Percentiles rank a stretch among this genome's conserved stretches.
Conservation (phyloP, 2,113 vertebrate species). For the Eidolon helvum region DNA sequence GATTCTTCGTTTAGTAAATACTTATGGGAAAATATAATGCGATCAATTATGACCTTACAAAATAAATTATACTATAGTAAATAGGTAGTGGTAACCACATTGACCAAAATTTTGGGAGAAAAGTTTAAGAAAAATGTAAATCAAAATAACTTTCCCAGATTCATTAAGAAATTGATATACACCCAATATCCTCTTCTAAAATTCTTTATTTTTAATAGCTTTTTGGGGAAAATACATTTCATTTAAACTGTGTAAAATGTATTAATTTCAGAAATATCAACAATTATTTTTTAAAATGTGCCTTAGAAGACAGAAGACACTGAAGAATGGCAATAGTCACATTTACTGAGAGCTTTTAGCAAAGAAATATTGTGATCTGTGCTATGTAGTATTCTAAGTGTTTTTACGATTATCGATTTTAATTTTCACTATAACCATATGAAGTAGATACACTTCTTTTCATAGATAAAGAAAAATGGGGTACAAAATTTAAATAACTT, state of each 20-base stretch:
- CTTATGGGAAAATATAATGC: neutral
- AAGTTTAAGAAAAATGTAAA: neutral
- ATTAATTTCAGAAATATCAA: constrained; percentile 29
- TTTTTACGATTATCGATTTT: neutral
- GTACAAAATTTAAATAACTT: neutral
- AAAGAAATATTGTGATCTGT: neutral
- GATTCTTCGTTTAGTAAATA: constrained; percentile 7
- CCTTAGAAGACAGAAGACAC: neutral
- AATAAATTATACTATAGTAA: neutral
- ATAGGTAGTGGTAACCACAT: neutral
- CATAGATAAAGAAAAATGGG: neutral
- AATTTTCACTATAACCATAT: neutral
- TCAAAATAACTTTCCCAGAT: neutral
- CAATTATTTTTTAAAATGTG: neutral
- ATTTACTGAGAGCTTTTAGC: neutral
- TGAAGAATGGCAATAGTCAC: neutral
- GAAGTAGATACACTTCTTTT: neutral
- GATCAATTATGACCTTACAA: neutral
- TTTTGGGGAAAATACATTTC: neutral
- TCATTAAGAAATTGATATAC: neutral
- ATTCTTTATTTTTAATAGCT: neutral
- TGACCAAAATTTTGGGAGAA: neutral
- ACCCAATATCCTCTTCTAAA: neutral
- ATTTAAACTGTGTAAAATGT: neutral
- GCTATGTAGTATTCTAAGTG: neutral